phyloP scores from a whole-genome alignment of 2,888 invertebrate species.

The Agrilus mali region DNA sequence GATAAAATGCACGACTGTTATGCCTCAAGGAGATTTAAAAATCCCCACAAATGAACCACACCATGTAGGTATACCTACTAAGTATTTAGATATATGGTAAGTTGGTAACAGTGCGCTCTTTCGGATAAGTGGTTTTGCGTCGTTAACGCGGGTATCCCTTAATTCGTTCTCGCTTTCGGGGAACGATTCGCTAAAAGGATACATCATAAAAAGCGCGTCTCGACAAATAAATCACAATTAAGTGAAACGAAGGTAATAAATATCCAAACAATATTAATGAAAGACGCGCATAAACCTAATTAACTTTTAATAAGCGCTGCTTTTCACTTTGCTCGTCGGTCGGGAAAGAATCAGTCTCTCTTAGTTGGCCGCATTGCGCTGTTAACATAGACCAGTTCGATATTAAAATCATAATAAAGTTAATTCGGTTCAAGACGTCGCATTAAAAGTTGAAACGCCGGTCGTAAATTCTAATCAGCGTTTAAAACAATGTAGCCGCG shows the following conservation, averaged over 20 bases:
- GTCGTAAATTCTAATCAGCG: slow-evolving; percentile 27
- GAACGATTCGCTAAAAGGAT: too few relatives aligned
- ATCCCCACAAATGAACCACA: too few relatives aligned
- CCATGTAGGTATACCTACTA: too few relatives aligned
- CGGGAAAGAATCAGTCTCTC: too few relatives aligned
- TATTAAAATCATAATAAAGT: slow-evolving; percentile 24
- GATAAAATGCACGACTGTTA: too few relatives aligned
- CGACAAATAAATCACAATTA: slow-evolving; percentile 7
- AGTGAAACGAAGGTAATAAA: slow-evolving; percentile 3
- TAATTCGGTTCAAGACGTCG: slow-evolving; percentile 24
- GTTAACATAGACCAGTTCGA: slow-evolving; percentile 10
- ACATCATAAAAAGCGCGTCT: too few relatives aligned
- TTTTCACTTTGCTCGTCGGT: background rate
- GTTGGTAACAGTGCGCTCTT: too few relatives aligned
- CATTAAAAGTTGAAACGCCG: slow-evolving; percentile 21
- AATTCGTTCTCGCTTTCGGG: too few relatives aligned
- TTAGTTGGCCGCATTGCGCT: background rate
- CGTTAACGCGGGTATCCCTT: too few relatives aligned
- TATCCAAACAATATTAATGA: slow-evolving; percentile 1
- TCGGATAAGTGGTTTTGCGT: too few relatives aligned
- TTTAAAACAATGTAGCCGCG: slow-evolving; percentile 18
- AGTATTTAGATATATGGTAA: too few relatives aligned
- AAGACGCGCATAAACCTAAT: slow-evolving; percentile 11
- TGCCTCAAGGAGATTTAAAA: too few relatives aligned
- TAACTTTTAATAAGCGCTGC: slow-evolving; percentile 5